phyloP scores from a whole-genome alignment of 1,140 invertebrate genomes.

The Drosophila bocki region DNA sequence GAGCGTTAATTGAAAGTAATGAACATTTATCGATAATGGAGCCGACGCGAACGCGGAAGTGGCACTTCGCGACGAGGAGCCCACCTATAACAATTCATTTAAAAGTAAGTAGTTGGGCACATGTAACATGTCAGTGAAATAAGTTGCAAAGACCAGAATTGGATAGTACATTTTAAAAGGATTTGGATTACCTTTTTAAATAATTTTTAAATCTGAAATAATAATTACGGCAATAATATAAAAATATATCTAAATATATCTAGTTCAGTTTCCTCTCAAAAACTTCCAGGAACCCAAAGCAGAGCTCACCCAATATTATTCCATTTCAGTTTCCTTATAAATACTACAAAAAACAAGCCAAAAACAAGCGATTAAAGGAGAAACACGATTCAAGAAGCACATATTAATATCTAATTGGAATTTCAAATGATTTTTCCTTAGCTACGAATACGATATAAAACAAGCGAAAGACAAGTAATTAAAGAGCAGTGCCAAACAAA shows the following conservation, averaged over 20 bases:
- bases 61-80: constrained; percentile 38
- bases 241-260: no score
- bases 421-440: constrained; percentile 11
- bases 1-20: constrained; percentile 76
- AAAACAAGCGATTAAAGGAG: constrained; percentile 12
- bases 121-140: constrained; percentile 25
- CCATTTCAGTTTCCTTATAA: constrained; percentile 5
- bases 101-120: constrained; percentile 37
- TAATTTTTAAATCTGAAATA: not conserved
- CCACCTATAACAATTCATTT: constrained; percentile 37
- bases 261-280: not conserved
- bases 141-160: not conserved
- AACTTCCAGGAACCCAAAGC: not conserved
- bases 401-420: not conserved
- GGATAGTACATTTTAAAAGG: no score
- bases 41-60: constrained; percentile 33
- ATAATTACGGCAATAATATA: not conserved
- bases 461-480: constrained; percentile 26
- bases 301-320: not conserved
- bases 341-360: constrained; percentile 2
- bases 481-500: constrained; percentile 1
- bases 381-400: constrained; percentile 10
- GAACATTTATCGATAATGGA: constrained; percentile 55
- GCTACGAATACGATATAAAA: constrained; percentile 8
- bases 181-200: no score